Percentiles rank a stretch among this genome's conserved stretches.
Evolutionary conservation across 1,140 invertebrate genomes (phyloP).

Genomic region (Cryptotermes secundus): DNA sequence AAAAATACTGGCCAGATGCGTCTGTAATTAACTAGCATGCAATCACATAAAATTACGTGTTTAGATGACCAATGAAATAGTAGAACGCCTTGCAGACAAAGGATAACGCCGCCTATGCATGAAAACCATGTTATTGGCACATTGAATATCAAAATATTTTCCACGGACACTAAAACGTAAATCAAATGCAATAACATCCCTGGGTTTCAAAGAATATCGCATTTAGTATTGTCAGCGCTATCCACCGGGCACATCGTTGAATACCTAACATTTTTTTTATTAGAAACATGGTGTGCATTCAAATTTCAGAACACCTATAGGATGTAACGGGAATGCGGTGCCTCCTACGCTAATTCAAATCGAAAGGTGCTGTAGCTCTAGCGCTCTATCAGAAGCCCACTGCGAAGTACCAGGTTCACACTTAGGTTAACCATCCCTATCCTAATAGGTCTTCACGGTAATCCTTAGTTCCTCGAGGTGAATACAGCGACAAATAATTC

Average conservation of each 20-base stretch:
- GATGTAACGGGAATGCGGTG: background rate
- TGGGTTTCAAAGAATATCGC: background rate
- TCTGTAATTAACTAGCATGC: too few species aligned
- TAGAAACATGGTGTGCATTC: background rate
- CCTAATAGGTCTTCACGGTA: too few species aligned
- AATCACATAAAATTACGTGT: background rate
- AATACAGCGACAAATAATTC: too few species aligned
- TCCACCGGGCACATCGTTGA: background rate
- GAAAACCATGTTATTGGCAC: background rate
- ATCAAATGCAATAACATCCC: background rate
- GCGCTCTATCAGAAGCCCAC: too few species aligned
- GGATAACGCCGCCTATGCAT: background rate
- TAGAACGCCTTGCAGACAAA: background rate
- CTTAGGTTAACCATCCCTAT: too few species aligned
- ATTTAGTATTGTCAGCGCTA: conserved; percentile 1
- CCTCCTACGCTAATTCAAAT: too few species aligned
- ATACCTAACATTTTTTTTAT: background rate
- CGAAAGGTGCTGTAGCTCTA: too few species aligned
- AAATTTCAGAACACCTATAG: background rate
- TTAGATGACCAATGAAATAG: background rate
- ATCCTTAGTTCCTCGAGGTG: too few species aligned
- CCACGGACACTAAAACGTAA: background rate
- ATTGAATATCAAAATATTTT: background rate
- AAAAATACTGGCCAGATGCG: too few species aligned
- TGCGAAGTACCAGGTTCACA: too few species aligned